These are phyloP conservation scores for Motacilla alba DNA, from an alignment of 2,113 vertebrate species.

Conservation along the genomic window DNA sequence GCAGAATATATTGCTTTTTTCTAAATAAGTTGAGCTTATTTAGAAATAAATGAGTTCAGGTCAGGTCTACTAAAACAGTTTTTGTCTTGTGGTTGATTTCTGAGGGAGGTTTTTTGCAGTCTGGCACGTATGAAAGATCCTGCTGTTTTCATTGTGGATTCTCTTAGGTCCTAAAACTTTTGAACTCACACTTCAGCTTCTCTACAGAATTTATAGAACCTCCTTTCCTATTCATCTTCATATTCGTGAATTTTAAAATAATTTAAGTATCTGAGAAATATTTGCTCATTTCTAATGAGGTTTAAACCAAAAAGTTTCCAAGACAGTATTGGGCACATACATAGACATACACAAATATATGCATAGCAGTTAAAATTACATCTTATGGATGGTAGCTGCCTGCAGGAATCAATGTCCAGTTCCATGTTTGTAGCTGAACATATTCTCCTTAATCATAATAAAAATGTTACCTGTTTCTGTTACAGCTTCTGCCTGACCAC, in stretches of 20 bases:
- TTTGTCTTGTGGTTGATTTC: neutral
- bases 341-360: neutral
- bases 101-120: neutral
- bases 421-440: neutral
- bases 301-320: neutral
- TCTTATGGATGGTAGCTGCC: neutral
- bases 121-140: neutral
- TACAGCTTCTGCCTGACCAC: neutral
- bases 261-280: neutral
- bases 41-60: too few relatives aligned
- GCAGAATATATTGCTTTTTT: neutral
- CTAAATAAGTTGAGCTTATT: neutral
- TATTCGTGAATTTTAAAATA: neutral
- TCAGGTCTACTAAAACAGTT: fast-evolving
- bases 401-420: neutral
- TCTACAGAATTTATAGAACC: neutral
- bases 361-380: neutral
- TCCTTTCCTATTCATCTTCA: neutral
- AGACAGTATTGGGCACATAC: neutral
- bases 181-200: neutral
- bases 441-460: conserved; percentile 28
- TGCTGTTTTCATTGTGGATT: neutral
- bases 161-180: neutral
- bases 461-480: neutral
- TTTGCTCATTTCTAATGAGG: neutral